Evolutionary conservation across 2,888 invertebrate species (phyloP).

Genomic region (Hipparchia semele): DNA sequence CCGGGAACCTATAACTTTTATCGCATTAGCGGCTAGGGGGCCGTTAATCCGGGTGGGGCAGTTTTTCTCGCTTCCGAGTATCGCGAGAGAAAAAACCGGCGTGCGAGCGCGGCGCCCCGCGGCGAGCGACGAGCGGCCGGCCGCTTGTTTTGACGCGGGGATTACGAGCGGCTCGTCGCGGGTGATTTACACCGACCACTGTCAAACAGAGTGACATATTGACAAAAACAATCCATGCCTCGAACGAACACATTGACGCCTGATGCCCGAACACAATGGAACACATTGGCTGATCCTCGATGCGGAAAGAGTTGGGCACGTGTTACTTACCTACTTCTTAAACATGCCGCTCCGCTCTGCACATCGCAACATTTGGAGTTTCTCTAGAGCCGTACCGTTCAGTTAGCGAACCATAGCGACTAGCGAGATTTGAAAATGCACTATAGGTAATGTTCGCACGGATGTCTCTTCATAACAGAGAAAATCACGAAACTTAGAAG

Average conservation of each 20-base stretch:
- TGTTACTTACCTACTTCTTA: not conserved
- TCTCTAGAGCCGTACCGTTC: not conserved
- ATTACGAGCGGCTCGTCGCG: constrained; percentile 21
- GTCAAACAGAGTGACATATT: constrained; percentile 25
- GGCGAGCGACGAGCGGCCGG: constrained; percentile 38
- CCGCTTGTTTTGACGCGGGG: constrained; percentile 26
- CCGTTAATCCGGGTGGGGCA: constrained; percentile 49
- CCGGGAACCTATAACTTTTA: constrained; percentile 65
- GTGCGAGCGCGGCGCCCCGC: constrained; percentile 48
- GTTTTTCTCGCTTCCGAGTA: constrained; percentile 56
- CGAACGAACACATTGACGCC: constrained; percentile 9
- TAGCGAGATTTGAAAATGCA: too few relatives aligned
- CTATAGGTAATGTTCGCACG: too few relatives aligned
- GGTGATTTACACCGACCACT: constrained; percentile 24
- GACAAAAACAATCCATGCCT: constrained; percentile 27
- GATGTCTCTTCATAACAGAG: too few relatives aligned
- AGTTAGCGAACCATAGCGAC: not conserved
- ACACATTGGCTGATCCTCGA: not conserved
- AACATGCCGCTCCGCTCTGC: not conserved
- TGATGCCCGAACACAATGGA: not conserved
- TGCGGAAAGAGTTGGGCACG: not conserved
- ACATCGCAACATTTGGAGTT: not conserved
- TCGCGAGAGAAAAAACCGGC: constrained; percentile 43
- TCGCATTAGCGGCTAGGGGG: constrained; percentile 57
- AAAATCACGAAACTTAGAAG: too few relatives aligned